These are phyloP conservation scores for Tylochromis polylepis DNA, from an alignment of 2,113 vertebrate species.

Conservation along the genomic window DNA sequence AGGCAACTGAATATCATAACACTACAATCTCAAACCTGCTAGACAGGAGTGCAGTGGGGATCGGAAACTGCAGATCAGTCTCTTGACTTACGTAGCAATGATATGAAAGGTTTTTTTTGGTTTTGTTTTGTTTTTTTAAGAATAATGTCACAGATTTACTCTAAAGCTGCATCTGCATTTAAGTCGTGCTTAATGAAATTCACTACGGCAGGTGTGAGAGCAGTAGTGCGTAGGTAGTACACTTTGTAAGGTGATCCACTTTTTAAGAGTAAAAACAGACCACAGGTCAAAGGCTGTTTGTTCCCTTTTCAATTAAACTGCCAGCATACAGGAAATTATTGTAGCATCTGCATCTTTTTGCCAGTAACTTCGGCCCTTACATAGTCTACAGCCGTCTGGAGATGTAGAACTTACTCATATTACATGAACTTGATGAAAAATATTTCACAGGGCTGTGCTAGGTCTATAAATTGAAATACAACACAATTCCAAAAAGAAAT, in stretches of 20 bases:
- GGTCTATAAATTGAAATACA: neutral
- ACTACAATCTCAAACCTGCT: neutral
- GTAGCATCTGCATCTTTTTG: neutral
- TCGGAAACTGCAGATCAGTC: neutral
- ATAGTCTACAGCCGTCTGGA: neutral
- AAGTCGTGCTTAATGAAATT: neutral
- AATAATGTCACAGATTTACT: conserved; percentile 20
- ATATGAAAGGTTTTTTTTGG: neutral
- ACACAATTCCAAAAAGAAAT: neutral
- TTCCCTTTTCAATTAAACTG: neutral
- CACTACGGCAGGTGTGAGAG: neutral
- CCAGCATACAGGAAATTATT: neutral
- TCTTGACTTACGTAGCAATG: neutral
- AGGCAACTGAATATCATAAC: neutral
- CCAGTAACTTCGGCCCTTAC: neutral
- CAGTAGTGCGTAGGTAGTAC: neutral
- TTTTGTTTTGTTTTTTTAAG: neutral
- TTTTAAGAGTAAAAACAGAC: neutral
- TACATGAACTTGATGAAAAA: neutral
- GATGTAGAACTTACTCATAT: neutral
- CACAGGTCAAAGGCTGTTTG: neutral
- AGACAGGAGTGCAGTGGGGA: neutral
- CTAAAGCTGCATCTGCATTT: neutral
- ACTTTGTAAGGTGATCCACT: neutral
- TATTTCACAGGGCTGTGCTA: neutral